phyloP scores from a whole-genome alignment of 2,113 vertebrate genomes.

The Siniperca chuatsi region DNA sequence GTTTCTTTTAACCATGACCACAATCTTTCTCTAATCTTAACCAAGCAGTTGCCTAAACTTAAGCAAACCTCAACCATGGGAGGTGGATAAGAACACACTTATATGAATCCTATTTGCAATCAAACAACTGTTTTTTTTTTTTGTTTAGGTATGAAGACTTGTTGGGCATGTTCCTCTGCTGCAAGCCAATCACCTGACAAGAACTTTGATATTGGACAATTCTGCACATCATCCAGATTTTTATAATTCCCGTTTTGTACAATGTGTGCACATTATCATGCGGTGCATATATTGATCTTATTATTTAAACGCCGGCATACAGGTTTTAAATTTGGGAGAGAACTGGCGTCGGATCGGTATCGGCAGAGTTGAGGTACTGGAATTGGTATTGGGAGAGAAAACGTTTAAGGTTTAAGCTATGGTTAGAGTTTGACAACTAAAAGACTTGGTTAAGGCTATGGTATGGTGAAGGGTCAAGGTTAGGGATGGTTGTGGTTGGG shows the following conservation, averaged over 20 bases:
- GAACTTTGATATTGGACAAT: not conserved
- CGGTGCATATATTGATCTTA: too few species aligned
- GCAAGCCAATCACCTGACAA: not conserved
- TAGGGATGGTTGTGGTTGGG: not conserved
- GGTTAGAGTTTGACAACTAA: not conserved
- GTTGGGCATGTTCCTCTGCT: not conserved
- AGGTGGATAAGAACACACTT: not conserved
- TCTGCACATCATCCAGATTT: not conserved
- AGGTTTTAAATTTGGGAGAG: not conserved
- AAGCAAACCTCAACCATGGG: not conserved
- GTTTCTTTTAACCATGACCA: not conserved
- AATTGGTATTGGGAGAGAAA: not conserved
- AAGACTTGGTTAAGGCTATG: not conserved
- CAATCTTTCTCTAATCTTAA: not conserved
- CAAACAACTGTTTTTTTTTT: not conserved
- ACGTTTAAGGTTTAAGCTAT: not conserved
- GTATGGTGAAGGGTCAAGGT: not conserved
- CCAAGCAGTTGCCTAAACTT: not conserved
- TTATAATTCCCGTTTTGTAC: not conserved
- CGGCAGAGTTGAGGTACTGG: not conserved
- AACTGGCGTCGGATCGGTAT: not conserved
- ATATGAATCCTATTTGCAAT: not conserved
- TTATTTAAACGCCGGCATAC: not conserved
- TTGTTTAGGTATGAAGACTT: not conserved
- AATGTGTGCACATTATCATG: not conserved